Base-by-base conservation (phyloP, 1,140 invertebrate genomes). In the Vanessa atalanta region DNA sequence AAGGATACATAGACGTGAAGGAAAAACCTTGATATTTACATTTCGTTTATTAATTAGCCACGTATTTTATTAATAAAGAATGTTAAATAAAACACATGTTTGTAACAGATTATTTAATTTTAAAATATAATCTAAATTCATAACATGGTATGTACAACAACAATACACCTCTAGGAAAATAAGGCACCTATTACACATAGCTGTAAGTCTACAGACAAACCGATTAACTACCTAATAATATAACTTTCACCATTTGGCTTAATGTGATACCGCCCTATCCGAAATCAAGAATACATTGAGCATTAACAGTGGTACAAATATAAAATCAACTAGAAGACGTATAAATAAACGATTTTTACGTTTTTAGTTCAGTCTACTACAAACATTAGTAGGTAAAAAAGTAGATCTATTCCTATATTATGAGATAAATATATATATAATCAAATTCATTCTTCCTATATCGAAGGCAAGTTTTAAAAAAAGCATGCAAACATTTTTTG, bases 61-160 rank as follows among this genome's bases (percentile, higher is more conserved):
- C 31, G 61, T 66, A 16, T 65, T 47, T 60, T 63, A 14, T 70
- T 70, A 53, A 72, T 73, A 79, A 83, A 47, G 31, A n/a, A 69
- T 61, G 2, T 61, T 61, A 75, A 83, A 82, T 64, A 47, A 71
- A 83, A 83, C 68, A 78, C 70, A 76, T 71, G 71, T 83, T 64
- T 80, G 83, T 90, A 89, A 91, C 88, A 87, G 79, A 79, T 81
- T 84, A 80, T 86, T 91, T 89, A 88, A 85, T 90, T 90, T 84
- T 87, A 83, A 84, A 87, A 91, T 89, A 91, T 88, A 87, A 79
- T 82, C 88, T 89, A 82, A 87, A 64, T 79, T 88, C 87, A 85
- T 89, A 92, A 92, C 88, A 88, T 88, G 83, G 85, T 91, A 91
- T 88, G 83, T 89, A 91, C 88, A 88, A 77, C 79, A 89, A 90